Evolutionary conservation across 2,113 vertebrate genomes (phyloP), one percentile per base, ranked within the genome.

Genomic region (Eretmochelys imbricata): DNA sequence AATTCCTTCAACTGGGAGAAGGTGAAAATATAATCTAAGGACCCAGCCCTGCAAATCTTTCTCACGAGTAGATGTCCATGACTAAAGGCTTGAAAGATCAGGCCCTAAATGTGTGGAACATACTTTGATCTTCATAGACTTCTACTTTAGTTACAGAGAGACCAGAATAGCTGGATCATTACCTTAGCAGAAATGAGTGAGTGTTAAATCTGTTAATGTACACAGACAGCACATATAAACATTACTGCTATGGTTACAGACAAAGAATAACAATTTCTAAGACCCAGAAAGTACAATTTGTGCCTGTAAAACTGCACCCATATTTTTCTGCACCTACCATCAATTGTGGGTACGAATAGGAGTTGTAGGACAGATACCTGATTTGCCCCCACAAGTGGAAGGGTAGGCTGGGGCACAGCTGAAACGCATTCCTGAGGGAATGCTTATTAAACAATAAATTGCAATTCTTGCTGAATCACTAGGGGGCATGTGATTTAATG

Each of bases 401-500:
- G 25, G 84, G 6, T n/a, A 9, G 8, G 29, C 42, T 24, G 24
- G 24, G 42, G 29, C 69, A 35, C n/a, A 4, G 78, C 78, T 78
- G 11, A 48, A 27, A 8, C 4, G 7, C 0, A 3, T 84, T 72
- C 85, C 81, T 51, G 42, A 22, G 11, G 10, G 75, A 46, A 48
- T 25, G 25, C 42, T 27, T 46, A 76, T 46, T 46, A 42, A 49
- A 5, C 78, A 51, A 50, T 48, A 51, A 76, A 22, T 51, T 54
- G 1, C 0, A 25, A 69, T 29, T 0, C 0, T 29, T 46, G 51
- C 38, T 87, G 59, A 42, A 31, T 80, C 46, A 3, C 46, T 0
- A 38, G 0, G 87, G 72, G 46, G 29, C 0, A 0, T 17, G 27
- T 0, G 1, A 48, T 13, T 6, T 2, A 2, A 53, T 1, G 14